Percentiles rank a stretch among this genome's conserved stretches.
Conservation (phyloP, 1,140 invertebrate genomes). For the Brachionus plicatilis region DNA sequence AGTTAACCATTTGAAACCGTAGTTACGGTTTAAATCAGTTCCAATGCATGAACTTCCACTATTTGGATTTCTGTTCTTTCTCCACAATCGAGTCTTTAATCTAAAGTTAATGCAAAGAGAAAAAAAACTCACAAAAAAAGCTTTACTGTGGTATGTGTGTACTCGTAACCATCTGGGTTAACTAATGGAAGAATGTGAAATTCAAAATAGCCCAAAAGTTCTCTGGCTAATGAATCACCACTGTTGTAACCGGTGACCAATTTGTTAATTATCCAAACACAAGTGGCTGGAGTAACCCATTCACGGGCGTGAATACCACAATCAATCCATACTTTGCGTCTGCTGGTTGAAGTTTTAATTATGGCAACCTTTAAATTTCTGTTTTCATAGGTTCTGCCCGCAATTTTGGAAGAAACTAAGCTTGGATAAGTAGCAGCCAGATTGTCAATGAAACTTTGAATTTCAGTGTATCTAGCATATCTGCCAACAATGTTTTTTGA, state of each 20-base stretch:
- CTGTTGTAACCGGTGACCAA: not conserved
- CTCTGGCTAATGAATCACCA: not conserved
- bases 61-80: conserved; percentile 41
- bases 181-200: conserved; percentile 37
- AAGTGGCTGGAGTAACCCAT: conserved; percentile 51
- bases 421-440: not conserved
- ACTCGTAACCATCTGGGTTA: conserved; percentile 41
- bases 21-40: conserved; percentile 40
- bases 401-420: not conserved
- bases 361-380: conserved; percentile 26
- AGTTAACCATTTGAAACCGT: conserved; percentile 1
- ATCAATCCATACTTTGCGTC: conserved; percentile 14
- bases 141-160: not conserved
- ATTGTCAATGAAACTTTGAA: conserved; percentile 36
- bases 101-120: not conserved
- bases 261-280: conserved; percentile 35
- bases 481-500: not conserved
- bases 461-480: conserved; percentile 12
- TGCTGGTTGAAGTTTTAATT: not conserved
- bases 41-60: not conserved
- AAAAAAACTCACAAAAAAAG: not conserved
- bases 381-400: conserved; percentile 9
- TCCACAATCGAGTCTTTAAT: conserved; percentile 40
- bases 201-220: not conserved
- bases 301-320: conserved; percentile 45